Base-by-base conservation (phyloP, 23 tunicate species). In the Diplosoma virens region DNA sequence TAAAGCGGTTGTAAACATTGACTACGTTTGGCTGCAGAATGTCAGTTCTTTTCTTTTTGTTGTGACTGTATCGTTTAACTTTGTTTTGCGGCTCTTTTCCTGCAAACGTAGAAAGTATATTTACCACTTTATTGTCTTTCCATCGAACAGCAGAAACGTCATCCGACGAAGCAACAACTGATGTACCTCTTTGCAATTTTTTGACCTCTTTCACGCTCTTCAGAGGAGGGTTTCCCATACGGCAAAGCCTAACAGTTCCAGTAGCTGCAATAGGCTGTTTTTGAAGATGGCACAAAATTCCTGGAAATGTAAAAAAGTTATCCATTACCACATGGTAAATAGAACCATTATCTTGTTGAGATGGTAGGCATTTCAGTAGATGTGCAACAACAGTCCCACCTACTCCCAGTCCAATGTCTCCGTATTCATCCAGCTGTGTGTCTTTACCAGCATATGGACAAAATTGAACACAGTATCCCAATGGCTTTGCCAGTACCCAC, bases 71-170 rank as follows among this genome's bases (percentile, higher is more conserved):
- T 25, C 74, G 74, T 34, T 67, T 67, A 2, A 22, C 74, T 25
- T 9, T 67, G 2, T 34, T 34, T 26, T 27, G 70, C 9, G 5
- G 9, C 5, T 63, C 36, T 63, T 63, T 63, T 28, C 35, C 70
- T 26, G 20, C 74, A 34, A 2, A 34, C 6, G 50, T 67, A 2
- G 74, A 67, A 35, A 35, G 53, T 16, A 67, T 52, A 17, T 34
- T 67, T 17, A 35, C 74, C 17, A 67, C 74, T 34, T 35, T 67
- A 37, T 67, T 67, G 27, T 67, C 74, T 34, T 67, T 34, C 52
- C 74, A 67, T 37, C 52, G 50, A 25, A 34, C 50, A 11, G 52
- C 70, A 6, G 70, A 25, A 67, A 67, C 36, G 23, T 67, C 36
- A 25, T 16, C 17, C 14, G 50, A 34, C 23, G 50, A 2, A 34